Conservation (phyloP, 2,113 vertebrate genomes). For the Garra rufa region DNA sequence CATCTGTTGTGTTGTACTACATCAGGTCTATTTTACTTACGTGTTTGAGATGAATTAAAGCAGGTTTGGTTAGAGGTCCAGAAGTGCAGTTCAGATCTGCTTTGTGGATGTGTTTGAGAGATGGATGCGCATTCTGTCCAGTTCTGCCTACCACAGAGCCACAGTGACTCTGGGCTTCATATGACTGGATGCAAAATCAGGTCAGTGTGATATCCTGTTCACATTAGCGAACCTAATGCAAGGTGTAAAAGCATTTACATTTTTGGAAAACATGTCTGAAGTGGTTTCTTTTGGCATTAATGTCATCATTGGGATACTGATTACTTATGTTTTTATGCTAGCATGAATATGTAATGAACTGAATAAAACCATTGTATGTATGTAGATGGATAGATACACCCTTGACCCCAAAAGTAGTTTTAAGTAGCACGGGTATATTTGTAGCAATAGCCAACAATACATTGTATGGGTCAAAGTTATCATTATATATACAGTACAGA, state of each 20-base stretch:
- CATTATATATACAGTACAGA: too few species aligned
- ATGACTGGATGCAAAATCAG: slow-evolving; percentile 69
- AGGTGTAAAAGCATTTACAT: background rate
- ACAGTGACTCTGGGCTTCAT: slow-evolving; percentile 76
- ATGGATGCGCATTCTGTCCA: slow-evolving; percentile 73
- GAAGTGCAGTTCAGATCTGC: background rate
- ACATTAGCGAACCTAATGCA: background rate
- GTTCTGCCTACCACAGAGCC: slow-evolving; percentile 75
- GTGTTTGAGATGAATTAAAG: slow-evolving; percentile 31
- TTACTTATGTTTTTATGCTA: background rate
- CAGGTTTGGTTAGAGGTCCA: background rate
- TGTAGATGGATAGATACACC: too few species aligned
- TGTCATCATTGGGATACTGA: background rate
- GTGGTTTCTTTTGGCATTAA: background rate
- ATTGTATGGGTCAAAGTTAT: too few species aligned
- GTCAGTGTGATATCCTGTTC: slow-evolving; percentile 63
- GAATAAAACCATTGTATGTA: too few species aligned
- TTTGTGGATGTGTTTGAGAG: slow-evolving; percentile 35
- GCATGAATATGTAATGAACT: background rate
- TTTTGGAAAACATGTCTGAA: slow-evolving; percentile 9
- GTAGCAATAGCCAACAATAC: too few species aligned
- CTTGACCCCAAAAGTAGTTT: too few species aligned
- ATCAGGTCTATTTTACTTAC: background rate
- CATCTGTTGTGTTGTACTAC: slow-evolving; percentile 1
- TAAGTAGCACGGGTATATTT: too few species aligned